phyloP scores from a whole-genome alignment of 30 jellyfish, hydroid and myxozoan species.

The Morbakka virulenta region DNA sequence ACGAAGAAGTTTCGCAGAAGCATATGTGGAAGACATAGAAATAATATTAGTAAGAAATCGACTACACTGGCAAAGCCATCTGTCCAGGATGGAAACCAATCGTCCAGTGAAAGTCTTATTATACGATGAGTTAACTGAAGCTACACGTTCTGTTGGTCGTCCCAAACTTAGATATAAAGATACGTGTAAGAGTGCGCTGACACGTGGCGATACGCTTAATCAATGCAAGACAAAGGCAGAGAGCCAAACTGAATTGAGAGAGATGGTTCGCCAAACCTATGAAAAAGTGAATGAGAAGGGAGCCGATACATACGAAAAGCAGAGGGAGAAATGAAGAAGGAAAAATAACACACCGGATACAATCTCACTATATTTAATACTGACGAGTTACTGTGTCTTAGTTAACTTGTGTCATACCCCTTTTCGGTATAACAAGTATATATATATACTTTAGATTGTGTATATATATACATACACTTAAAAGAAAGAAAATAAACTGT shows the following conservation, averaged over 20 bases:
- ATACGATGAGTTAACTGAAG: conserved; percentile 21
- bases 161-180: conserved; percentile 43
- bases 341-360: too few relatives aligned
- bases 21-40: conserved; percentile 3
- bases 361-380: too few relatives aligned
- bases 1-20: conserved; percentile 2
- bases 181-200: conserved; percentile 43
- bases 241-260: neutral
- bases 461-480: too few relatives aligned
- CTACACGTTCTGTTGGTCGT: conserved; percentile 46
- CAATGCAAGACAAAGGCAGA: neutral
- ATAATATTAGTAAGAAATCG: conserved; percentile 14
- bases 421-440: too few relatives aligned
- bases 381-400: too few relatives aligned
- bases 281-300: conserved; percentile 20
- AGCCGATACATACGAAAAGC: neutral
- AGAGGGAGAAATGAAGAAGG: conserved; percentile 10
- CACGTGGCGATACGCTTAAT: neutral
- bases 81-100: conserved; percentile 8
- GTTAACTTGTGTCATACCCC: too few relatives aligned
- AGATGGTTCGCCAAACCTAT: neutral
- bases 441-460: too few relatives aligned
- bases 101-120: conserved; percentile 11
- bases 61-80: conserved; percentile 30
- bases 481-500: too few relatives aligned